Percentiles rank a stretch among this genome's conserved stretches.
These are phyloP conservation scores for Eucidaris tribuloides DNA, from an alignment of 35 echinoderm and acorn worm genomes.

Conservation along the genomic window DNA sequence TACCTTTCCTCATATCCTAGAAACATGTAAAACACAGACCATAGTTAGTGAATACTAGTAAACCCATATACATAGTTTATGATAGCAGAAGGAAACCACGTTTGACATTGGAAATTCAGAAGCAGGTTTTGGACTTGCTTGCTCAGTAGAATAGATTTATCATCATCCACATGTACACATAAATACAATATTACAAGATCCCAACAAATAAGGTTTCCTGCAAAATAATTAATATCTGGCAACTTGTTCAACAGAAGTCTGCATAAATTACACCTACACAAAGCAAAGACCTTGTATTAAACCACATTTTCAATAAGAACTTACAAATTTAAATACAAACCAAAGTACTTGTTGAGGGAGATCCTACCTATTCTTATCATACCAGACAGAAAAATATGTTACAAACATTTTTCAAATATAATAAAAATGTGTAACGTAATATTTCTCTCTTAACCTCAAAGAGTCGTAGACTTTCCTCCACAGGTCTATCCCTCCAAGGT, in stretches of 20 bases:
- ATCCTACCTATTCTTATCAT: not conserved
- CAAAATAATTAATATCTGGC: no score
- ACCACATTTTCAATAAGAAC: not conserved
- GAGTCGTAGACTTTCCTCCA: conserved; percentile 78
- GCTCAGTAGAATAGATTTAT: no score
- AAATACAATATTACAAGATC: no score
- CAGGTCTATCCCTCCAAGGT: conserved; percentile 88
- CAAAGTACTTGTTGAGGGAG: not conserved
- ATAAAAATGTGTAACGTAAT: not conserved
- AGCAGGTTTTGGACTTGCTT: no score
- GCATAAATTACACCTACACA: not conserved
- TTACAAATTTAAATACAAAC: not conserved
- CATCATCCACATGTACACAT: no score
- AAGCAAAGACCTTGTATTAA: not conserved
- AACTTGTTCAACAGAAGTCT: no score
- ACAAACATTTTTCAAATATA: not conserved
- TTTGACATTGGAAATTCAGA: no score
- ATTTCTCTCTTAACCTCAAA: conserved; percentile 99
- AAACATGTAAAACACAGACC: not conserved
- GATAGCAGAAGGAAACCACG: no score
- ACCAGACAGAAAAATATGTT: not conserved
- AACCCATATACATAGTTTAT: no score
- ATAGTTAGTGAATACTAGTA: no score
- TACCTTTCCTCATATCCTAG: conserved; percentile 96
- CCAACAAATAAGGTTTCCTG: no score